Evolutionary conservation across 1,140 invertebrate species (phyloP).

Genomic region (Wasmannia auropunctata): DNA sequence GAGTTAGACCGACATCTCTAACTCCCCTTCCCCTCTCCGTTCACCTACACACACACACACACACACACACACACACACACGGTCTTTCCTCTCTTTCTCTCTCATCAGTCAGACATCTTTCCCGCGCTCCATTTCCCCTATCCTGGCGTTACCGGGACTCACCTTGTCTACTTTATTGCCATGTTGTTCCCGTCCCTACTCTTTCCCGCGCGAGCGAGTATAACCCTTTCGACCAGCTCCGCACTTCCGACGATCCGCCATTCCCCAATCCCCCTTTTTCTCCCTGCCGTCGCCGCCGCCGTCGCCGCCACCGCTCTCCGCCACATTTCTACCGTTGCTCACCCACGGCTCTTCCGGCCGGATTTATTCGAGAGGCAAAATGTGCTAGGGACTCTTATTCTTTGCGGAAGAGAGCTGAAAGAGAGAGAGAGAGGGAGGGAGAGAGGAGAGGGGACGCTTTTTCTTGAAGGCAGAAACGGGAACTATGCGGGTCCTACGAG

Average conservation of each 20-base stretch:
- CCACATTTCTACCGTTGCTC: conserved; percentile 45
- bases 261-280: not conserved
- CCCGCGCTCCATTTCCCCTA: not conserved
- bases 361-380: conserved; percentile 64
- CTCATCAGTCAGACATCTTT: conserved; percentile 18
- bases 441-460: not conserved
- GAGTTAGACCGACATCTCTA: conserved; percentile 70
- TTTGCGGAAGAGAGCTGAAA: conserved; percentile 32
- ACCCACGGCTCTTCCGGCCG: conserved; percentile 39
- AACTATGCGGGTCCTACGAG: conserved; percentile 47
- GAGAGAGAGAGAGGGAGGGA: not conserved
- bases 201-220: conserved; percentile 54
- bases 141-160: not conserved
- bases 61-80: too few relatives aligned
- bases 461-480: conserved; percentile 19
- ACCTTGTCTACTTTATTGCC: conserved; percentile 37
- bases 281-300: too few relatives aligned
- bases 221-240: conserved; percentile 44
- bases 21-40: not conserved
- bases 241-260: conserved; percentile 33
- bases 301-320: too few relatives aligned
- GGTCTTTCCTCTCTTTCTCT: too few relatives aligned
- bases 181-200: conserved; percentile 35
- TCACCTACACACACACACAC: not conserved
- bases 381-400: conserved; percentile 57